Base-by-base conservation (phyloP, 2,113 vertebrate genomes). In the Podarcis raffonei region DNA sequence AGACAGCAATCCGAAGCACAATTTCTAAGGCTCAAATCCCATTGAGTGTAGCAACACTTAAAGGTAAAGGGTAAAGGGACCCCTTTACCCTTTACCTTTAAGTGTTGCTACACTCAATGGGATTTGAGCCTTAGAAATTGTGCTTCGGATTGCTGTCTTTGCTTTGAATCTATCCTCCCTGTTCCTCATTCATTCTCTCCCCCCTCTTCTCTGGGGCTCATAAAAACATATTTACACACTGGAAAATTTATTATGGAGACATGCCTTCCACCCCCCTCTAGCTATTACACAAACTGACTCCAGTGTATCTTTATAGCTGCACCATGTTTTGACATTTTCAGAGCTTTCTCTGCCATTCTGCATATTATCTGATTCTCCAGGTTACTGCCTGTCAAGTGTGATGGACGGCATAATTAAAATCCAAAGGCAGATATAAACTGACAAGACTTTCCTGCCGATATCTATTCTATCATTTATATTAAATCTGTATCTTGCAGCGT, bases 311-410 rank as follows among this genome's bases (percentile, higher is more conserved):
- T 91, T 93, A 94, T 95, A 94, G 93, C 90, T 93, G 80, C 66
- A 22, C 88, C 89, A 88, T 94, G 90, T 92, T 93, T 95, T 95
- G 94, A 93, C 93, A 84, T 91, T 92, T 93, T 79, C 85, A 93
- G 81, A 91, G 1, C 79, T 86, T 91, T 93, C 75, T 30, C 11
- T 89, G 92, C 78, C 89, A 86, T 88, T 89, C 79, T 92, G 89
- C 72, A 66, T 85, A 83, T 91, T 92, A 91, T 90, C 83, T 91
- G 92, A 93, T 92, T 85, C n/a, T 84, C 48, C 11, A 0, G 7
- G 0, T 91, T 92, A 92, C 88, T 93, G 87, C 83, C 92, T 94
- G 92, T 91, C 93, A 94, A 62, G 81, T 57, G 90, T 94, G 92
- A 94, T 42, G 59, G 79, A 87, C 79, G 37, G 39, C 81, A 35